These are phyloP conservation scores for Mycteria americana DNA, from an alignment of 2,797 vertebrate species.

Conservation along the genomic window DNA sequence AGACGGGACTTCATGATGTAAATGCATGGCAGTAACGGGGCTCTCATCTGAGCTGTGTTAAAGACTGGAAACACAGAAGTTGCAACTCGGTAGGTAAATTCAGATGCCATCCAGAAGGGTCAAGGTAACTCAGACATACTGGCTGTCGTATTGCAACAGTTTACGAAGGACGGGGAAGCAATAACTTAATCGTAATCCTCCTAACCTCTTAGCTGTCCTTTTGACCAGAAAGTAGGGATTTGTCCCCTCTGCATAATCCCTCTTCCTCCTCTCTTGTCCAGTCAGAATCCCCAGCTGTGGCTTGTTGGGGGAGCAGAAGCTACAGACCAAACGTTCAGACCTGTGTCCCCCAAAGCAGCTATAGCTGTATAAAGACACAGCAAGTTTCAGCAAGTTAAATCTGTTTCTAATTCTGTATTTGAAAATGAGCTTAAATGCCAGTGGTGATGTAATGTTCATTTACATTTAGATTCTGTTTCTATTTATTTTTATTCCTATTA, in stretches of 20 bases:
- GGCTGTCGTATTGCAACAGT: background rate
- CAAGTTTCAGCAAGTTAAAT: background rate
- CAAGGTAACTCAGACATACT: background rate
- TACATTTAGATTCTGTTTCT: conserved; percentile 47
- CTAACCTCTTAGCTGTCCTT: background rate
- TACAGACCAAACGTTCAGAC: background rate
- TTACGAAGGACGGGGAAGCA: background rate
- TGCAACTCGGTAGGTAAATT: background rate
- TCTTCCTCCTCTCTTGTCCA: background rate
- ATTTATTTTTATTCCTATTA: conserved; percentile 55
- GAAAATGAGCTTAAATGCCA: conserved; percentile 38
- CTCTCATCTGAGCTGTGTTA: background rate
- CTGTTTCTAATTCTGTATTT: conserved; percentile 1
- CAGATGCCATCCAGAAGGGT: background rate
- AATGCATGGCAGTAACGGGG: background rate
- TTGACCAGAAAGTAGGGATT: background rate
- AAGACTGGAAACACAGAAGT: background rate
- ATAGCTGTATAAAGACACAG: background rate
- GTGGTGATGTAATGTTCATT: conserved; percentile 45
- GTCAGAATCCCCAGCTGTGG: background rate
- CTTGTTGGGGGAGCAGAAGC: background rate
- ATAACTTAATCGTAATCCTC: background rate
- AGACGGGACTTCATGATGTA: background rate
- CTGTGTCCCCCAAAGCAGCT: background rate
- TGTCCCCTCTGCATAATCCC: background rate